Conservation (phyloP, 1,140 invertebrate genomes). For the Lepidurus couesii region DNA sequence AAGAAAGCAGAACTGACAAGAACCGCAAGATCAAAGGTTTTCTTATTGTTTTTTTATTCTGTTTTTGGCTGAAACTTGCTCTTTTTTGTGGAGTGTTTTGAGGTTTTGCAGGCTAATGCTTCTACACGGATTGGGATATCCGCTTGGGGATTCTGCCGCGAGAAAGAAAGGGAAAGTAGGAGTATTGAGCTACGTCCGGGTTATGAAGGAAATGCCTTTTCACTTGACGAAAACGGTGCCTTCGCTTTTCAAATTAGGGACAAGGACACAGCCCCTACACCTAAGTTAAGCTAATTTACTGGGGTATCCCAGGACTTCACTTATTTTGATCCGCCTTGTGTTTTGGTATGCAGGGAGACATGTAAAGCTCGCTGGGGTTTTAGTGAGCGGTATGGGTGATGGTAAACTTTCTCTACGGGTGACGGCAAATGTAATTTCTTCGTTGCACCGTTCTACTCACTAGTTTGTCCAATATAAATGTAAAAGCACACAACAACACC, state of each 20-base stretch:
- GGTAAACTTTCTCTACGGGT: neutral
- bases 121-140: neutral
- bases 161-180: slow-evolving; percentile 16
- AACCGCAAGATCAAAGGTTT: neutral
- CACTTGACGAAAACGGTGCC: neutral
- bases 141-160: neutral
- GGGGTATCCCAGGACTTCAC: neutral
- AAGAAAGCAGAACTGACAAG: neutral
- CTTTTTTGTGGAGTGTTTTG: neutral
- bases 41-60: neutral
- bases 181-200: neutral
- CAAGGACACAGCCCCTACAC: neutral
- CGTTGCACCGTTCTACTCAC: neutral
- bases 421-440: neutral
- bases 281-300: neutral
- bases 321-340: neutral
- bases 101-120: neutral
- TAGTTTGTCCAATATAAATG: neutral
- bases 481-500: neutral
- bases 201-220: neutral
- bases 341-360: neutral
- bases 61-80: neutral
- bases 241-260: slow-evolving; percentile 2
- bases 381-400: neutral
- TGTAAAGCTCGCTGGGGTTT: too few species aligned